These are phyloP conservation scores for Macaria notata DNA, from an alignment of 2,888 invertebrate species.

Conservation along the genomic window DNA sequence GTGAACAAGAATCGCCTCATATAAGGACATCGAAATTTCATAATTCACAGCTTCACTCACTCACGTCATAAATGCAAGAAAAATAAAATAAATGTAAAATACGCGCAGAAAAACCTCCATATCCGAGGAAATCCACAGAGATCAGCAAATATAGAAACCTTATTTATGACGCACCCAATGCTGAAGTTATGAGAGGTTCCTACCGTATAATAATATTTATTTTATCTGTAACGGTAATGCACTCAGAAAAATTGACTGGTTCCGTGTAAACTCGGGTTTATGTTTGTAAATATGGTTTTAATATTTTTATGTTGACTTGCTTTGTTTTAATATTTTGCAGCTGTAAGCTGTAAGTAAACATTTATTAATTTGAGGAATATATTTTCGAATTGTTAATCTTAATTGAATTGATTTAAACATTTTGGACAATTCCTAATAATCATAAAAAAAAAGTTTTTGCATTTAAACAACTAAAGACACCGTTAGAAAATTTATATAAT, in stretches of 20 bases:
- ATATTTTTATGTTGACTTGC: not conserved
- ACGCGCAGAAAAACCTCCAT: constrained; percentile 38
- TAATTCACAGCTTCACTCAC: too few species aligned
- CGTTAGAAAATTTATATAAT: too few species aligned
- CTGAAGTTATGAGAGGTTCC: constrained; percentile 44
- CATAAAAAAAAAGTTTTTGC: too few species aligned
- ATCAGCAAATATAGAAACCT: constrained; percentile 49
- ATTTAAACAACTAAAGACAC: too few species aligned
- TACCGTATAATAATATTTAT: constrained; percentile 44
- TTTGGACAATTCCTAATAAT: too few species aligned
- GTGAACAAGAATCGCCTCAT: too few species aligned
- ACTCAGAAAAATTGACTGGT: constrained; percentile 62
- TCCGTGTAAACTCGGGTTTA: constrained; percentile 6
- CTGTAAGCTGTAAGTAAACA: not conserved
- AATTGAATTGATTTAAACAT: too few species aligned
- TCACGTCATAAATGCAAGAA: constrained; percentile 4
- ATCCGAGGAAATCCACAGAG: constrained; percentile 44
- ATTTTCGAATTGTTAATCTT: not conserved
- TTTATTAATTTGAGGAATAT: not conserved
- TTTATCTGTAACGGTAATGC: constrained; percentile 56
- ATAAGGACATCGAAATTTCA: too few species aligned
- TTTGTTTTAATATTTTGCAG: not conserved
- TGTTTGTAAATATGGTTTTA: not conserved
- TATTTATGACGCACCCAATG: constrained; percentile 47
- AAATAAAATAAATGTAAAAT: constrained; percentile 39